These are phyloP conservation scores for Loris lydekkerianus DNA, from an alignment of 2,797 vertebrate species.

Conservation along the genomic window DNA sequence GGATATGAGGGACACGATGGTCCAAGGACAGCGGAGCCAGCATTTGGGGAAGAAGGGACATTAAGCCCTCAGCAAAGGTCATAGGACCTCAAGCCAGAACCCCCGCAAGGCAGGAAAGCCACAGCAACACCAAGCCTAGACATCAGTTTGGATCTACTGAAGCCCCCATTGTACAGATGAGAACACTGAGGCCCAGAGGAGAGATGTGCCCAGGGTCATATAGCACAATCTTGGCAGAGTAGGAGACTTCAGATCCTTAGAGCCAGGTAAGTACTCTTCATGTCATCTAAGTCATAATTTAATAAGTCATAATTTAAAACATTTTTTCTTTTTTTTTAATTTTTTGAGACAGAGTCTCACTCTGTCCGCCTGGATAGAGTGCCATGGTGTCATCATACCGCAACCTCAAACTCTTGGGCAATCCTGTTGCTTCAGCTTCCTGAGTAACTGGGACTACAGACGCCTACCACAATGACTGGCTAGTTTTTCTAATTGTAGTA, in stretches of 20 bases:
- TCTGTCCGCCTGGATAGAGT: too few species aligned
- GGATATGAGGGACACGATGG: neutral
- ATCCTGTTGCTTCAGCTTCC: too few species aligned
- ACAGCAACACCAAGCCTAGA: neutral
- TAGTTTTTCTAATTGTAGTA: too few species aligned
- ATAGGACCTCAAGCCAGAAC: neutral
- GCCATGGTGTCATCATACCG: too few species aligned
- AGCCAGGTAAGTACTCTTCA: neutral
- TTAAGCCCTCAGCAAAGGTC: neutral
- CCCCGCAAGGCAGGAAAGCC: neutral
- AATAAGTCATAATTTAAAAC: neutral
- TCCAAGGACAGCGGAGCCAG: neutral
- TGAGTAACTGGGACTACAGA: too few species aligned
- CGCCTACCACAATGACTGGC: too few species aligned
- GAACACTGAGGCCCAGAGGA: neutral
- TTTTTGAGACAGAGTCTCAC: too few species aligned
- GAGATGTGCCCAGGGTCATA: neutral
- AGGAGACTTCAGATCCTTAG: neutral
- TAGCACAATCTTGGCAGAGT: fast-evolving
- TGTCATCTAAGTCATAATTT: neutral
- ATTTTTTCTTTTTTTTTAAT: neutral
- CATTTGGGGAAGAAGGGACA: neutral
- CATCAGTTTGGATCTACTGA: neutral
- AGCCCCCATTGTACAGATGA: neutral
- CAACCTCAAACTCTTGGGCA: too few species aligned